Evolutionary conservation across 2,888 invertebrate species (phyloP), one percentile per base, ranked within the genome.

Genomic region (Drosophila austrosaltans): DNA sequence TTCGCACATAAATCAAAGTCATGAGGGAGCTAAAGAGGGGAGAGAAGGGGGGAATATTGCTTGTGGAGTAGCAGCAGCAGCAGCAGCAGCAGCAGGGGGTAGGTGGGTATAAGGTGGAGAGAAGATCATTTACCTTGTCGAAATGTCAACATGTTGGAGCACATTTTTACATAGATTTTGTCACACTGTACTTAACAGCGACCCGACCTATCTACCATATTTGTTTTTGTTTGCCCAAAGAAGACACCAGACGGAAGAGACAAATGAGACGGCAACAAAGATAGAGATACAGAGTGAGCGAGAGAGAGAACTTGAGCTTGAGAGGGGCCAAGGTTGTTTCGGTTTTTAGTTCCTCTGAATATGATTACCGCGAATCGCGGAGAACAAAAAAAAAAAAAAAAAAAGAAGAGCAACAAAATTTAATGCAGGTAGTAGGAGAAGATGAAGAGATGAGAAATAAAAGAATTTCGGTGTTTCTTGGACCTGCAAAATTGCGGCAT

Each of bases 251-350:
- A 44, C 44, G 44, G 44, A 44, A 44, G 20, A 44, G 44, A 44
- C 44, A 44, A 70, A 64, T 69, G 63, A 53, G 44, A 28, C 70
- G 63, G 68, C 63, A 66, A 69, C 69, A 63, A 25, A 44, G 48
- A 22, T 8, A 25, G 12, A 25, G 25, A 48, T 7, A 20, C 8
- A 0, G 7, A 20, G 20, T 3, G 7, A 48, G 7, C 1, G 8
- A 44, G 44, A 22, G 69, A 42, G 56, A 71, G 76, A 72, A 68
- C 68, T 77, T 73, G 66, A 71, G 72, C 65, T 72, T 25, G 64
- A 53, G 72, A 83, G 87, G 39, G 57, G 84, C 84, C 84, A 84
- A 84, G 84, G 84, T 82, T 88, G 87, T 66, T 84, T 84, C 70
- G 58, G 79, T 63, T 77, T 81, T 61, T 61, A 42, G 69, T 69